These are phyloP conservation scores for Clunio marinus DNA, from an alignment of 2,888 invertebrate species.

Conservation along the genomic window DNA sequence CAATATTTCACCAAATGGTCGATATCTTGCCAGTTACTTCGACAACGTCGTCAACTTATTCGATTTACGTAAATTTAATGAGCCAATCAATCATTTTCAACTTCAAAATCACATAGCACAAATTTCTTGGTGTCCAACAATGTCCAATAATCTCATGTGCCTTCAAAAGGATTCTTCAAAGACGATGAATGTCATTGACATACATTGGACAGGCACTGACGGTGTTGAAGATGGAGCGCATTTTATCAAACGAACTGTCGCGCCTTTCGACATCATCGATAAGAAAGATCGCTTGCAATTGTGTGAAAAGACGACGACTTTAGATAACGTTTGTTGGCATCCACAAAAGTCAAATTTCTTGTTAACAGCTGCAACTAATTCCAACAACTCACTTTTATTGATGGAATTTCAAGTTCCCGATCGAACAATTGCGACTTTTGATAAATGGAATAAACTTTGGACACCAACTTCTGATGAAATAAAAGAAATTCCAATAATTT, in stretches of 20 bases:
- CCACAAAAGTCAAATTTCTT: constrained; percentile 60
- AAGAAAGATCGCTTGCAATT: constrained; percentile 40
- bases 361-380: constrained; percentile 40
- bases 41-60: constrained; percentile 80
- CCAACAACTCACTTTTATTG: not conserved
- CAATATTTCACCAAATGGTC: constrained; percentile 71
- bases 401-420: constrained; percentile 28
- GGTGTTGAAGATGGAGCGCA: constrained; percentile 70
- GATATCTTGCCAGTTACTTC: constrained; percentile 77
- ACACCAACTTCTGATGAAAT: constrained; percentile 9
- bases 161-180: constrained; percentile 71
- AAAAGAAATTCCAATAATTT: constrained; percentile 19
- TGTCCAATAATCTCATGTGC: constrained; percentile 75
- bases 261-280: constrained; percentile 44
- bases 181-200: constrained; percentile 77
- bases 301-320: constrained; percentile 45
- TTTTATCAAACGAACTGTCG: constrained; percentile 66
- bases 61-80: constrained; percentile 83
- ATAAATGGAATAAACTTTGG: constrained; percentile 43
- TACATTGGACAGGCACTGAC: constrained; percentile 65
- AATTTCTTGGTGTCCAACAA: constrained; percentile 85
- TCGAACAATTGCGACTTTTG: constrained; percentile 25
- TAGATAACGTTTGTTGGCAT: constrained; percentile 86
- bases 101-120: constrained; percentile 63
- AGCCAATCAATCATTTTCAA: constrained; percentile 71